Evolutionary conservation across 2,888 invertebrate genomes (phyloP), one percentile per base, ranked within the genome.

Genomic region (Synergus umbraculus): DNA sequence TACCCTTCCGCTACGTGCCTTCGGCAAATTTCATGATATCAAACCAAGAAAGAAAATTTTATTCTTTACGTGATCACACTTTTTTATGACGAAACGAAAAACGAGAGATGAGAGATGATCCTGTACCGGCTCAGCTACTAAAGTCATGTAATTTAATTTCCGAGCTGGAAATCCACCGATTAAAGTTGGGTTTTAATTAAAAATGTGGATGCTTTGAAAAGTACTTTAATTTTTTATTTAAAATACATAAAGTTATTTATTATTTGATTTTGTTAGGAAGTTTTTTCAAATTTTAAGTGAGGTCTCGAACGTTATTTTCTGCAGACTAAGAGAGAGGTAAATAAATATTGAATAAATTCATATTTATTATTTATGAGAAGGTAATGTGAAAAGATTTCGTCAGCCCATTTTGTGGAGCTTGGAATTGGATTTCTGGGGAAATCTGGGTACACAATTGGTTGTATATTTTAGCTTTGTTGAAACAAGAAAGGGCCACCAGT

Each of bases 1-100:
- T 69, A 69, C 29, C 73, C 54, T 73, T 37, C 0, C n/a, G 54
- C 73, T 73, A 41, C 54, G 41, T 73, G 37, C 41, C 54, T 54
- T 73, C 29, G 54, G 29, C 10, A 73, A 73, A 73, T 73, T 73
- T 41, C 29, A 69, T 73, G 54, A 54, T 18, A 58, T 73, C 54
- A 73, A 12, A 54, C 37, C n/a, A n/a, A 37, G 12, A 5, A 37
- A 41, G 12, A 54, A 73, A 41, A 37, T 49, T n/a, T 73, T 54
- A 73, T 29, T 18, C 54, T 54, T 41, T 37, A 41, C n/a, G 18
- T 41, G 41, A 58, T 73, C 73, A 54, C 41, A 49, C 54, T 37
- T 49, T 73, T 73, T 73, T 58, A 73, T 73, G 54, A 9, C 18
- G 37, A 58, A 1, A 41, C 41, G 18, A 73, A 18, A 41, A 73